A percentile compares a stretch with the other conserved stretches of the same genome.
These are phyloP conservation scores for Mormoops blainvillei DNA, from an alignment of 2,113 vertebrate genomes.

Conservation along the genomic window DNA sequence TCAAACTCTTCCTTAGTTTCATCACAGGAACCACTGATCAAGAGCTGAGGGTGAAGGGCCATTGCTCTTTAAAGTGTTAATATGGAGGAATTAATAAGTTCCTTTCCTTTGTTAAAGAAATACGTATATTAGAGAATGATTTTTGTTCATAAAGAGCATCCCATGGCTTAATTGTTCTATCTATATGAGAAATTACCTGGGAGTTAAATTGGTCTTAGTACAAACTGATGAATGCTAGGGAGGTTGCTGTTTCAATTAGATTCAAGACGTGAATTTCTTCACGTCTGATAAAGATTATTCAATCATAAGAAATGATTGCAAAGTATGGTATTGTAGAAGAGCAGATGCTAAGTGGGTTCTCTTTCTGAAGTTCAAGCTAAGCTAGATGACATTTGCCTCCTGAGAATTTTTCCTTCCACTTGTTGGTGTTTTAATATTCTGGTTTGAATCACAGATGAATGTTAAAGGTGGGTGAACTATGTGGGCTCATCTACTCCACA, in stretches of 20 bases:
- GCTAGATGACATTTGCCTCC: background rate
- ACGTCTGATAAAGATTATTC: constrained; percentile 33
- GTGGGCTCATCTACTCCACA: rapidly evolving
- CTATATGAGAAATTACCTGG: constrained; percentile 15
- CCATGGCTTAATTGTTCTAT: constrained; percentile 15
- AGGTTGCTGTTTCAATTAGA: background rate
- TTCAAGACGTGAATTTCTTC: constrained; percentile 23
- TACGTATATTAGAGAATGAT: background rate
- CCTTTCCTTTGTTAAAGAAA: too few species aligned
- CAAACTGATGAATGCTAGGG: background rate
- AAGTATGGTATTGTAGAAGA: constrained; percentile 5
- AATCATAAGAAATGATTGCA: constrained; percentile 10
- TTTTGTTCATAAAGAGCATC: constrained; percentile 8
- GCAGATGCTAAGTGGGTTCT: background rate
- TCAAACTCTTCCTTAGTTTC: background rate
- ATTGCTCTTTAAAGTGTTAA: background rate
- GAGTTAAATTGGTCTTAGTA: constrained; percentile 17
- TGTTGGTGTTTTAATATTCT: background rate
- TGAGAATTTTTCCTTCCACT: background rate
- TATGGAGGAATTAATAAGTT: background rate
- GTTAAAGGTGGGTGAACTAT: background rate
- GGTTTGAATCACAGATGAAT: background rate
- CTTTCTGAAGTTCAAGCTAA: constrained; percentile 11
- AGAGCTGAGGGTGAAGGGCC: background rate
- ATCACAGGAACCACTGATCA: background rate